Evolutionary conservation across 2,888 invertebrate genomes (phyloP).

Genomic region (Rotaria socialis): DNA sequence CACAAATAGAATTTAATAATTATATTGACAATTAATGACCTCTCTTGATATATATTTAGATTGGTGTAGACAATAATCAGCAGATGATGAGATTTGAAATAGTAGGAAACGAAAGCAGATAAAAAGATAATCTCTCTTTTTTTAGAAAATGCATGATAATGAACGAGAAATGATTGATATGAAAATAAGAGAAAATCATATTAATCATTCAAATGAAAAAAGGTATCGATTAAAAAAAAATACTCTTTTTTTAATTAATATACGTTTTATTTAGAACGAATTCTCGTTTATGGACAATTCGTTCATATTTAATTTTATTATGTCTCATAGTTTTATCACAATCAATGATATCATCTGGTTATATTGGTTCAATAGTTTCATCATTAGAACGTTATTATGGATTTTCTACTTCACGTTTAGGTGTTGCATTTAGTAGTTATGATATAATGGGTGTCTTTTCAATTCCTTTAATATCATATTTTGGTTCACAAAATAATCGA

Average conservation of each 20-base stretch:
- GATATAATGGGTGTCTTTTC: conserved; percentile 41
- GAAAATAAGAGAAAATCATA: background rate
- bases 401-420: conserved; percentile 41
- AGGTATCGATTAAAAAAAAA: background rate
- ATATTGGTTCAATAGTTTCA: conserved; percentile 37
- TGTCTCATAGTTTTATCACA: conserved; percentile 37
- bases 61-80: background rate
- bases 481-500: conserved; percentile 41
- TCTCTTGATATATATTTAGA: background rate
- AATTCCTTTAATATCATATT: conserved; percentile 40
- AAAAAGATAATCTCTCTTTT: background rate
- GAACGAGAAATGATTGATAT: background rate
- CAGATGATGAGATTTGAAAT: background rate
- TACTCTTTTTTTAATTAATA: background rate
- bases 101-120: background rate
- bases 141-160: background rate
- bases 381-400: conserved; percentile 41
- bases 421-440: conserved; percentile 37
- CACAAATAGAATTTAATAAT: no score
- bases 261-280: background rate
- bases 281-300: conserved; percentile 5
- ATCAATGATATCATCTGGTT: conserved; percentile 44
- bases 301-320: conserved; percentile 26
- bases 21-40: background rate
- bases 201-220: background rate